Evolutionary conservation across 2,797 vertebrate genomes (phyloP).

Genomic region (Eidolon dupreanum): DNA sequence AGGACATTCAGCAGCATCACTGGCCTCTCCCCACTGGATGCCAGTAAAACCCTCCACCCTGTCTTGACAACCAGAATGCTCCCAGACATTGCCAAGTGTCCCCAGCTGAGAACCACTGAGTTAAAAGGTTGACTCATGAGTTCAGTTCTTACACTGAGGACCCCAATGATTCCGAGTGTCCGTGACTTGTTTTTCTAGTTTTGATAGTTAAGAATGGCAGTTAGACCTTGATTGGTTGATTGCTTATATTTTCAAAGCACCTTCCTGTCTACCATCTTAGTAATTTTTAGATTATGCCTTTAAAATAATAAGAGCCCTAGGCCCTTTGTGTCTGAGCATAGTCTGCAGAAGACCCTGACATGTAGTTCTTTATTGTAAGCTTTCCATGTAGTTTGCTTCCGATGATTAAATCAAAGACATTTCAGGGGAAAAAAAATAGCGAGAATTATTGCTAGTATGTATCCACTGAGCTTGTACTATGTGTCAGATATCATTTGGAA

Average conservation of each 20-base stretch:
- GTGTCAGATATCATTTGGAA: not conserved
- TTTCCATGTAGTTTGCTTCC: not conserved
- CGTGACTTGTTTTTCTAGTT: not conserved
- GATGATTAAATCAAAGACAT: not conserved
- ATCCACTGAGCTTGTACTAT: rapidly evolving
- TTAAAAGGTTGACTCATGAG: not conserved
- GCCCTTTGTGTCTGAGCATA: not conserved
- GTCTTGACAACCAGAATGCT: not conserved
- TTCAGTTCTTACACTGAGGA: not conserved
- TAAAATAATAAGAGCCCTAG: not conserved
- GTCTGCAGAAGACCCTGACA: not conserved
- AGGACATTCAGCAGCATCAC: not conserved
- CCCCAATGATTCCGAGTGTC: not conserved
- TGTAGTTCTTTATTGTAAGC: not conserved
- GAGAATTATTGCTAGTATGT: not conserved
- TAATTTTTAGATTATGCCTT: not conserved
- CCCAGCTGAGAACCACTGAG: not conserved
- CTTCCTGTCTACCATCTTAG: not conserved
- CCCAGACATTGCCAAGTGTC: not conserved
- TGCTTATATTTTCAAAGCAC: not conserved
- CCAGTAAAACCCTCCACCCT: not conserved
- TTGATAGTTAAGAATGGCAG: not conserved
- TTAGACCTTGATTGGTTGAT: not conserved
- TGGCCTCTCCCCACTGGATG: not conserved
- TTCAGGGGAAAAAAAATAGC: not conserved